Conservation (phyloP, 2,797 vertebrate species). For the Halcyon leucocephala region DNA sequence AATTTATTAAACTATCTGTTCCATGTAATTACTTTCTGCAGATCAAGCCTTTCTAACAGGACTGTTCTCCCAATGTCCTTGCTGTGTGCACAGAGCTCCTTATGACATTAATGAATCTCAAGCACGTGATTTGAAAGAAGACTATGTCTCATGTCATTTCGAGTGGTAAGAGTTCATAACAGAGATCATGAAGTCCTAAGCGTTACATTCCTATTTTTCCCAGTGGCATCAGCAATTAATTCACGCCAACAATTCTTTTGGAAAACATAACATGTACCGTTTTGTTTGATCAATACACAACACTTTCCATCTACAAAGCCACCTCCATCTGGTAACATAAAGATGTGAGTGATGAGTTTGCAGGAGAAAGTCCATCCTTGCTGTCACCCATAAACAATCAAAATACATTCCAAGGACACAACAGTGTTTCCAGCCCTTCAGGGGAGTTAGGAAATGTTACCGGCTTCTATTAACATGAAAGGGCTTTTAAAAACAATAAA, state of each 20-base stretch:
- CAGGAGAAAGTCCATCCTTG: not conserved
- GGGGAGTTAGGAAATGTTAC: not conserved
- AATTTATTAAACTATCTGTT: slow-evolving; percentile 11
- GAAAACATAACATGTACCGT: not conserved
- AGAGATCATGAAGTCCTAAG: not conserved
- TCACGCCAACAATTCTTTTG: not conserved
- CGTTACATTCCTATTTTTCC: not conserved
- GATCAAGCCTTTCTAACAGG: not conserved
- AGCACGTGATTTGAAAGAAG: not conserved
- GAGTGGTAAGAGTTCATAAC: not conserved
- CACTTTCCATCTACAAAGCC: not conserved
- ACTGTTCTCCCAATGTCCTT: not conserved
- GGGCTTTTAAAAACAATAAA: slow-evolving; percentile 48
- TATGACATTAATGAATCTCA: not conserved
- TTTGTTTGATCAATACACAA: not conserved
- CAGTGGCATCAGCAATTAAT: not conserved
- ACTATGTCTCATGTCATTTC: not conserved
- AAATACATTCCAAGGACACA: not conserved
- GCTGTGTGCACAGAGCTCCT: not conserved
- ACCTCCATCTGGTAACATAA: not conserved
- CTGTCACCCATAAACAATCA: not conserved
- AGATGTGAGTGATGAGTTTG: not conserved
- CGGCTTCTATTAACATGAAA: slow-evolving; percentile 19
- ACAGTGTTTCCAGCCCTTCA: not conserved
- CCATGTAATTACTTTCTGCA: not conserved